Evolutionary conservation across 2,797 vertebrate species (phyloP).

Genomic region (Fundulus diaphanus): DNA sequence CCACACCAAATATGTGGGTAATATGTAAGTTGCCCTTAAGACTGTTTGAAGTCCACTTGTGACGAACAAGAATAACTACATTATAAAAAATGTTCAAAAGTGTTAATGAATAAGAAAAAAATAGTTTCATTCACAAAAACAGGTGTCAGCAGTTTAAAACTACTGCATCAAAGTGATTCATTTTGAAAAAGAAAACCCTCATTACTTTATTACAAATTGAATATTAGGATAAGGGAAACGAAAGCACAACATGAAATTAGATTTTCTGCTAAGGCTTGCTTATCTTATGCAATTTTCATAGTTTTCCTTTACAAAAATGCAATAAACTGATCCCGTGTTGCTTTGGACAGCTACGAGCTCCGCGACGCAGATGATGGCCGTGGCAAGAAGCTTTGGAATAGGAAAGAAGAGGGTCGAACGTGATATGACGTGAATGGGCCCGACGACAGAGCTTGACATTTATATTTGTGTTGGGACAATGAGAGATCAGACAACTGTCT

Average conservation of each 20-base stretch:
- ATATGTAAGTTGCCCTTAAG: background rate
- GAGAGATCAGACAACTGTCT: slow-evolving; percentile 74
- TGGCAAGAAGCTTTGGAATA: slow-evolving; percentile 52
- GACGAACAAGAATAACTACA: background rate
- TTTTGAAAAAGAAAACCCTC: background rate
- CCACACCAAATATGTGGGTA: too few relatives aligned
- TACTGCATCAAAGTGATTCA: background rate
- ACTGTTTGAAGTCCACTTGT: background rate
- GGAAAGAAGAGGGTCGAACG: slow-evolving; percentile 49
- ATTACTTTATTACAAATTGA: background rate
- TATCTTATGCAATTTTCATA: background rate
- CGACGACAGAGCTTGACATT: slow-evolving; percentile 72
- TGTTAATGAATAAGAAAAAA: too few relatives aligned
- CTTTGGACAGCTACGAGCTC: slow-evolving; percentile 53
- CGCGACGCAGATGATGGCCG: slow-evolving; percentile 61
- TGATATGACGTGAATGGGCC: slow-evolving; percentile 64
- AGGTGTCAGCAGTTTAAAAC: background rate
- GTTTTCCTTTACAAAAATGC: slow-evolving; percentile 73
- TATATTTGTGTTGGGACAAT: slow-evolving; percentile 74
- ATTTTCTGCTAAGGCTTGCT: slow-evolving; percentile 23
- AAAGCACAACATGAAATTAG: slow-evolving; percentile 32
- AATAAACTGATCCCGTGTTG: slow-evolving; percentile 72
- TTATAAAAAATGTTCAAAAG: background rate
- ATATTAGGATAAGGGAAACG: background rate
- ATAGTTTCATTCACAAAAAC: background rate